Evolutionary conservation across 2,888 invertebrate genomes (phyloP), one percentile per base, ranked within the genome.

Genomic region (Ophion ellenae): DNA sequence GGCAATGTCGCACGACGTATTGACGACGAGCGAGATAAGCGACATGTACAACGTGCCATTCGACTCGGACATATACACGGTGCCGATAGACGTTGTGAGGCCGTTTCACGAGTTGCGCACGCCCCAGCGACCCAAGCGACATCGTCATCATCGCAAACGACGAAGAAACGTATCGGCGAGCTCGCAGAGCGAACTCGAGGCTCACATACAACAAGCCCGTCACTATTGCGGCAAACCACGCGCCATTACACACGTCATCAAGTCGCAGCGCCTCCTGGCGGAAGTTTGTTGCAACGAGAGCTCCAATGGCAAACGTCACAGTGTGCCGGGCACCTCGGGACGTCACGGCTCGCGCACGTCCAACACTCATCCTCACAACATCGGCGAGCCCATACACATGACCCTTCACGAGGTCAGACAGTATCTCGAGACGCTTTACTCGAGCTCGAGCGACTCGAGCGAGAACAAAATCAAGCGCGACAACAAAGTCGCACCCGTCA

Each of bases 11-110:
- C 98, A 98, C 92, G 98, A 98, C 92, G 97, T 97, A 2, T 95
- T 98, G 59, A 95, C 96, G 86, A 96, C 96, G n/a, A 96, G 96
- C 86, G 97, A 97, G 91, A 97, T 97, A 85, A 91, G 91, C 84
- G 97, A 97, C 93, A 96, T 98, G 95, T 98, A 98, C 93, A 98
- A 97, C 94, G 98, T 98, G 85, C 98, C 98, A 87, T 97, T 97
- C 90, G 98, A 98, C 92, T 97, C 97, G 90, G 98, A 98, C 93
- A 97, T 98, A 89, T 98, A 98, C 93, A 97, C 98, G 17, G 96
- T 98, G 84, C 98, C 98, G 61, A 96, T 98, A 86, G 98, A 98
- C 94, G 97, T 97, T 94, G 96, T 97, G 24, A 95, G 96, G 86
- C 96, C 97, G 64, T 94, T 95, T 66, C 93, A 94, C 80, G 93